phyloP scores from a whole-genome alignment of 2,888 invertebrate species.

The Lasioglossum pauxillum region DNA sequence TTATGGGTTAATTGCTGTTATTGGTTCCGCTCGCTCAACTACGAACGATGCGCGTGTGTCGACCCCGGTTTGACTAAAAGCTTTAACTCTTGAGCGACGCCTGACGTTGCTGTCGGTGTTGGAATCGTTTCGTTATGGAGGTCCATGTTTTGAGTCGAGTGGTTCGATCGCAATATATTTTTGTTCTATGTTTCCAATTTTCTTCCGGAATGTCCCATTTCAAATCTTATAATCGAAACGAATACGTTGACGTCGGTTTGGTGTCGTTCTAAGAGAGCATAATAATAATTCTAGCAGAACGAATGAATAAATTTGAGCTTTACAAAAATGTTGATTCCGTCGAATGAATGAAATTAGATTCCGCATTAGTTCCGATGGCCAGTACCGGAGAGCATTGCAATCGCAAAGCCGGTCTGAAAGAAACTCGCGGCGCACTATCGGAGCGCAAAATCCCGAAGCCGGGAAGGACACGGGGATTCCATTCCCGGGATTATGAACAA shows the following conservation, averaged over 20 bases:
- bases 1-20: slow-evolving; percentile 6
- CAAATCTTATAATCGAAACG: no score
- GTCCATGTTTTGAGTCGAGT: background rate
- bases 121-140: background rate
- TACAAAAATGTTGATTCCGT: background rate
- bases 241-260: no score
- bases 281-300: no score
- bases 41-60: background rate
- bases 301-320: background rate
- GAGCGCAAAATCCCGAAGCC: background rate
- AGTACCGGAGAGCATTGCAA: background rate
- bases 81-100: background rate
- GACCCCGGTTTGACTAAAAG: no score
- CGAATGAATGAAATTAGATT: background rate
- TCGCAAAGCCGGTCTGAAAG: background rate
- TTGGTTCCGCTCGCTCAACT: background rate
- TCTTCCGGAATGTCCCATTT: background rate
- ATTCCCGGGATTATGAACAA: slow-evolving; percentile 3
- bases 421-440: background rate
- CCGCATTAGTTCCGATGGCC: background rate
- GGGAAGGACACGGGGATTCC: background rate
- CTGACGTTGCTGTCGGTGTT: no score
- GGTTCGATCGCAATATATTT: background rate
- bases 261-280: no score
- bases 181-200: no score